Evolutionary conservation across 2,797 vertebrate genomes (phyloP), one percentile per base, ranked within the genome.

Genomic region (Peromyscus nudipes): DNA sequence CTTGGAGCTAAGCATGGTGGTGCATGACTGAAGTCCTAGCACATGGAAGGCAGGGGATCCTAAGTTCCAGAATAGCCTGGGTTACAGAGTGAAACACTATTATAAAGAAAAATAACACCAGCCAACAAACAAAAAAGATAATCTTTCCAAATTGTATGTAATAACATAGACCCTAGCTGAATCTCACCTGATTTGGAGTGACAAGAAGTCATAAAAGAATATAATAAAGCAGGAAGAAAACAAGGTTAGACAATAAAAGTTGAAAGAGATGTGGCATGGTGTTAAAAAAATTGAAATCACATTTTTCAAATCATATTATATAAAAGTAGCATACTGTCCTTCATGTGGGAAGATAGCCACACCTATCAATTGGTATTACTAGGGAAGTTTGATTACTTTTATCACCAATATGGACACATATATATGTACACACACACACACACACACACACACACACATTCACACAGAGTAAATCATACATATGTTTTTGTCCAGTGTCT

Each of bases 221-320:
- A 87, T 40, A 96, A 97, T n/a, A 96, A 79, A 97, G 81, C 0
- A 94, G 43, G 37, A 76, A 88, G 46, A 79, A 97, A 93, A 87
- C 62, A n/a, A 96, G n/a, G 46, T 88, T 49, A 65, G 57, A 80
- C n/a, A 92, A 91, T 65, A 88, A 85, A 96, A 73, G 52, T 43
- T 92, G 31, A 94, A 91, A 92, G 37, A 52, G 34, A 79, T 75
- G 85, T 37, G 23, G 29, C 29, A 94, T 25, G 14, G 43, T 49
- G 16, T 79, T 57, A 90, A 93, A 80, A 80, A 91, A 88, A 81
- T 25, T 37, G 16, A 89, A 90, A 88, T 94, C n/a, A 65, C 2
- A 52, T 84, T 55, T 96, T 97, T 96, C 62, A 94, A 88, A 91
- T 12, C 6, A 65, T 19, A 46, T 76, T 65, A 71, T n/a, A 92